Conservation (phyloP, 2,113 vertebrate species). For the cat (Felis catus) region F.catus_Fca126_mat1.0 CM031415.1:126089501-126090000, state of each 20-base stretch:
- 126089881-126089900: neutral
- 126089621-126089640: neutral
- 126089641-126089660: neutral
- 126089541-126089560: neutral
- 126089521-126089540: neutral
- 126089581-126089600: neutral
- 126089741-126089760: neutral
- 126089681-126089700: neutral
- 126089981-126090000: neutral
- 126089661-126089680: neutral
- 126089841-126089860: neutral
- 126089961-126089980: neutral
- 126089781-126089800: neutral
- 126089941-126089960: neutral
- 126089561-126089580: neutral
- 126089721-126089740: neutral
- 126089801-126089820: neutral
- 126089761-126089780: neutral
- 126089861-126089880: neutral
- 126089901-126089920: neutral
- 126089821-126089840: neutral
- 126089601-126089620: neutral
- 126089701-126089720: neutral
- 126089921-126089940: neutral
- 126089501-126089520: neutral